phyloP scores from a whole-genome alignment of 2,888 invertebrate genomes.

The Eupithecia subfuscata region DNA sequence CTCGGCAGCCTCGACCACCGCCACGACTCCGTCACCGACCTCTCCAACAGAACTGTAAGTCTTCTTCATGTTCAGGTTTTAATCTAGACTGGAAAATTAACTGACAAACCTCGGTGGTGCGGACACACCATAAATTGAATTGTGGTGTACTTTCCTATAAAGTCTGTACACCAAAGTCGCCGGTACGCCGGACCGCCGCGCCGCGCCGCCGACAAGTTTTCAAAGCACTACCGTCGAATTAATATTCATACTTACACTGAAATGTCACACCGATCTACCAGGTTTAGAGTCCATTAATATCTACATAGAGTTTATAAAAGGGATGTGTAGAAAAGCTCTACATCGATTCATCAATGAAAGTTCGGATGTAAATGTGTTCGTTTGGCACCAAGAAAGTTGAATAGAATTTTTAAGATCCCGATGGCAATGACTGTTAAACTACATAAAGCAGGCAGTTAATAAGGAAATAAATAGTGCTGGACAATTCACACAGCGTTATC shows the following conservation, averaged over 20 bases:
- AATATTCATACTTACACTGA: neutral
- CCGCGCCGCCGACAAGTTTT: too few species aligned
- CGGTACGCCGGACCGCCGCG: too few species aligned
- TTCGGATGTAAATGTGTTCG: neutral
- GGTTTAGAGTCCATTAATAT: too few species aligned
- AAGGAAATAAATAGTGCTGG: too few species aligned
- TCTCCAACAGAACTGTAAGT: conserved; percentile 76
- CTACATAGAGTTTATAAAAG: neutral
- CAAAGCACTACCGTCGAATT: too few species aligned
- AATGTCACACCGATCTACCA: neutral
- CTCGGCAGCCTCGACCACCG: conserved; percentile 88
- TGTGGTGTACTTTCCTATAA: neutral
- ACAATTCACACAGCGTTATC: too few species aligned
- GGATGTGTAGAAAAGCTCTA: neutral
- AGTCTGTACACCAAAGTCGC: too few species aligned
- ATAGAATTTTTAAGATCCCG: neutral
- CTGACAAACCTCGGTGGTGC: neutral
- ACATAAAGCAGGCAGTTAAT: neutral
- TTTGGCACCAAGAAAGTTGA: neutral
- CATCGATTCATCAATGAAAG: neutral
- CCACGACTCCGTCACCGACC: conserved; percentile 77
- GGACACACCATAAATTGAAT: neutral
- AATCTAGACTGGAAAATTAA: neutral
- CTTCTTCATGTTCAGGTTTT: neutral
- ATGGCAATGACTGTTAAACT: neutral